Evolutionary conservation across 1,140 invertebrate genomes (phyloP).

Genomic region (Xylocopa sonorina): DNA sequence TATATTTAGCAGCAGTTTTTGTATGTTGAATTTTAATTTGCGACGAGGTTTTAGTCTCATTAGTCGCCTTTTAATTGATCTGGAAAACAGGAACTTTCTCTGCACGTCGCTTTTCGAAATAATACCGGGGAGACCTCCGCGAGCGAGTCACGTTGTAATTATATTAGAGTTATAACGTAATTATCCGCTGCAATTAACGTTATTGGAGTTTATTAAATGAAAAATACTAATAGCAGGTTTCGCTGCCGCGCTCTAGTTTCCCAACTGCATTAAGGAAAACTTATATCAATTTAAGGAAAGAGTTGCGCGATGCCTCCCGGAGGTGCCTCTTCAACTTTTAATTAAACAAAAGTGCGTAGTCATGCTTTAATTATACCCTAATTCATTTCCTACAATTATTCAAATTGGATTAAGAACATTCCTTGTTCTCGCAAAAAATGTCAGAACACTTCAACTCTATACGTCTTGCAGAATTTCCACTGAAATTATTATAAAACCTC

Average conservation of each 20-base stretch:
- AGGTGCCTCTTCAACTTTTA: neutral
- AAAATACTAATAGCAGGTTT: constrained; percentile 3
- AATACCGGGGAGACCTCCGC: neutral
- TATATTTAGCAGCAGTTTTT: too few relatives aligned
- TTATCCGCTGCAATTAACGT: constrained; percentile 36
- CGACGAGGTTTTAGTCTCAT: too few relatives aligned
- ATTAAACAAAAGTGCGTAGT: neutral
- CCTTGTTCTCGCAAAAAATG: neutral
- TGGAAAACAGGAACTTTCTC: too few relatives aligned
- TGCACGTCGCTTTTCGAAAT: neutral
- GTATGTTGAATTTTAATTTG: too few relatives aligned
- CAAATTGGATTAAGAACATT: neutral
- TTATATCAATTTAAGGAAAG: neutral
- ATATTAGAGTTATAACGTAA: constrained; percentile 28
- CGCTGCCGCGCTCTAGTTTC: constrained; percentile 4
- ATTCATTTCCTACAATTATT: neutral
- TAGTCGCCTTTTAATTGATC: too few relatives aligned
- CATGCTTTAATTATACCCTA: neutral
- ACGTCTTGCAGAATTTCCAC: too few relatives aligned
- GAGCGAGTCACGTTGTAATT: constrained; percentile 16
- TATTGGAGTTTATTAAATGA: constrained; percentile 28
- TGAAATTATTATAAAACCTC: too few relatives aligned
- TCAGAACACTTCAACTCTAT: neutral
- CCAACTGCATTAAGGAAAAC: constrained; percentile 19
- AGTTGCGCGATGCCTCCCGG: neutral